Conservation (phyloP, 1,140 invertebrate genomes). For the Eumeta japonica region DNA sequence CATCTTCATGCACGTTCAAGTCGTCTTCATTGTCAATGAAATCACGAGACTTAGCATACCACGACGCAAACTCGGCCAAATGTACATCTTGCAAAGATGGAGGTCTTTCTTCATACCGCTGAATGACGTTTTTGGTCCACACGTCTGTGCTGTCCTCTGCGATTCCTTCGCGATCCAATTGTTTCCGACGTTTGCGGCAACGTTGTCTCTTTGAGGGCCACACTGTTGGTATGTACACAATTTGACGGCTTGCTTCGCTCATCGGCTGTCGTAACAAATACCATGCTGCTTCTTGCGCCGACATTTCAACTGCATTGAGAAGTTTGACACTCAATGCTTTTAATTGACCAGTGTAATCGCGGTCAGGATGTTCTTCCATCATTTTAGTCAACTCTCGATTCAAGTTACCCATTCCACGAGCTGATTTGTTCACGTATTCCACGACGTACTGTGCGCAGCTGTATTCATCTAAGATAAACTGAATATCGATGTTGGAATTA, state of each 20-base stretch:
- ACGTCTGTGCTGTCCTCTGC: slow-evolving; percentile 26
- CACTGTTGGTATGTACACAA: slow-evolving; percentile 36
- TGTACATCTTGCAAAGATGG: slow-evolving; percentile 22
- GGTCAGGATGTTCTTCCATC: slow-evolving; percentile 30
- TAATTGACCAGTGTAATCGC: slow-evolving; percentile 19
- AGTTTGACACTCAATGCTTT: slow-evolving; percentile 33
- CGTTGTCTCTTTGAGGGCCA: slow-evolving; percentile 33
- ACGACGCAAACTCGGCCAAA: slow-evolving; percentile 34
- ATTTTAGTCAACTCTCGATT: slow-evolving; percentile 26
- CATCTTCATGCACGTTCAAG: slow-evolving; percentile 22
- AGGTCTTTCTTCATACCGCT: slow-evolving; percentile 29
- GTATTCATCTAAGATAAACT: too few relatives aligned
- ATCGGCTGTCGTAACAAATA: too few relatives aligned
- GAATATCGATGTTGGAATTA: too few relatives aligned
- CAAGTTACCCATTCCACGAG: slow-evolving; percentile 39
- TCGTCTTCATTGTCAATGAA: slow-evolving; percentile 28
- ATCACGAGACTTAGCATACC: slow-evolving; percentile 27
- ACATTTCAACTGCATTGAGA: slow-evolving; percentile 38
- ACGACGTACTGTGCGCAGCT: slow-evolving; percentile 25
- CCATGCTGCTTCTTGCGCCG: slow-evolving; percentile 47
- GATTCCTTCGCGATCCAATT: slow-evolving; percentile 23
- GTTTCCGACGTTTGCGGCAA: slow-evolving; percentile 23
- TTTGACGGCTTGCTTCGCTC: slow-evolving; percentile 18
- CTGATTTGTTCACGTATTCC: too few relatives aligned
- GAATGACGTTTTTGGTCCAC: slow-evolving; percentile 26